phyloP scores from a whole-genome alignment of 2,888 invertebrate genomes.

The Campoplex nolae region DNA sequence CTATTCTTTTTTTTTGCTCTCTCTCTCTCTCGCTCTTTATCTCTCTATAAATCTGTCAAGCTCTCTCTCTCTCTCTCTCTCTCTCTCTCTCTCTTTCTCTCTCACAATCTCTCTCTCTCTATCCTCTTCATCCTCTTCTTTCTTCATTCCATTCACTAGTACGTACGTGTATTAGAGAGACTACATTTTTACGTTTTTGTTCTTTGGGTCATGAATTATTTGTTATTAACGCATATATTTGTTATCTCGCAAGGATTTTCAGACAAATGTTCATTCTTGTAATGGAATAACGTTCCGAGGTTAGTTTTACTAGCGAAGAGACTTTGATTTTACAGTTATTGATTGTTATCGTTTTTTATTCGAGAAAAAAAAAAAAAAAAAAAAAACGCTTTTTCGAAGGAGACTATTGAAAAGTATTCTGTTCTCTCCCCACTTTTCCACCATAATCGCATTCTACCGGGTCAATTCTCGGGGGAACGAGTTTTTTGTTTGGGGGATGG shows the following conservation, averaged over 20 bases:
- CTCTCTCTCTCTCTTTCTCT: not conserved
- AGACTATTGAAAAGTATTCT: not conserved
- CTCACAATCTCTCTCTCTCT: conserved; percentile 1
- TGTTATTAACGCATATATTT: not conserved
- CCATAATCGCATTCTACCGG: conserved; percentile 40
- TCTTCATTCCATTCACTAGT: not conserved
- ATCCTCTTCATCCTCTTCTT: conserved; percentile 28
- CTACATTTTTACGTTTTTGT: not conserved
- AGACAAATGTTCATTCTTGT: not conserved
- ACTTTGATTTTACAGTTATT: not conserved
- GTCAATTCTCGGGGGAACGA: conserved; percentile 23
- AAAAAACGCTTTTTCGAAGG: not conserved
- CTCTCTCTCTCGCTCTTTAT: conserved; percentile 12
- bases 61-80: not conserved
- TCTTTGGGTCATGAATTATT: not conserved
- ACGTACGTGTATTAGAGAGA: conserved; percentile 2
- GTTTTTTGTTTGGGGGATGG: not conserved
- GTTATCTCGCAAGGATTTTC: conserved; percentile 5
- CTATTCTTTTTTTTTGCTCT: conserved; percentile 21
- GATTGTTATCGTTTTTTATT: not conserved
- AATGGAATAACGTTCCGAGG: not conserved
- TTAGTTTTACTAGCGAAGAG: not conserved
- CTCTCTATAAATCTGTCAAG: no score
- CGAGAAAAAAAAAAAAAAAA: no score
- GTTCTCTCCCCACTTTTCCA: conserved; percentile 60